phyloP scores from a whole-genome alignment of 1,140 invertebrate genomes.

The Zaprionus ghesquierei region DNA sequence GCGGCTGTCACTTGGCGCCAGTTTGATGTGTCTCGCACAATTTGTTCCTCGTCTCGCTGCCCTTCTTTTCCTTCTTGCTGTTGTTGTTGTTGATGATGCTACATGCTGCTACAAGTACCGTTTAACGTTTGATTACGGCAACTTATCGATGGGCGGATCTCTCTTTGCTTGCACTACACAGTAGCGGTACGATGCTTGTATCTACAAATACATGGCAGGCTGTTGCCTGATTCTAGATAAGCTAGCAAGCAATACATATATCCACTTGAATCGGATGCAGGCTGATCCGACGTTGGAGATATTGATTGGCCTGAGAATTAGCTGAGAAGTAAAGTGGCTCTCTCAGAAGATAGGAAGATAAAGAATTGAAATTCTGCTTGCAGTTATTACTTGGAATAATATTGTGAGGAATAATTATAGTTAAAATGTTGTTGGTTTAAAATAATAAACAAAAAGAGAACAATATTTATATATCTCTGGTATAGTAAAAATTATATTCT shows the following conservation, averaged over 20 bases:
- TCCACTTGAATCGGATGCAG: constrained; percentile 29
- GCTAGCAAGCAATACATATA: not conserved
- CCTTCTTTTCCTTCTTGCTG: not conserved
- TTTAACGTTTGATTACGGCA: constrained; percentile 73
- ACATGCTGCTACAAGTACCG: constrained; percentile 49
- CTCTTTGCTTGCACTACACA: constrained; percentile 25
- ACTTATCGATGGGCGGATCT: constrained; percentile 66
- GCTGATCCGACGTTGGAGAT: constrained; percentile 13
- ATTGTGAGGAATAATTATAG: not conserved
- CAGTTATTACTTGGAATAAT: not conserved
- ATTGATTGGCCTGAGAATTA: not conserved
- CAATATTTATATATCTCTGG: not conserved
- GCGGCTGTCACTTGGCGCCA: constrained; percentile 72
- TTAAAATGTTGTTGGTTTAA: not conserved
- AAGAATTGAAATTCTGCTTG: not conserved
- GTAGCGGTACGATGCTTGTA: constrained; percentile 31
- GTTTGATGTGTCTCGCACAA: constrained; percentile 40
- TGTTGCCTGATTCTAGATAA: constrained; percentile 59
- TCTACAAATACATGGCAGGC: constrained; percentile 25
- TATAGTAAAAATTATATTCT: not conserved
- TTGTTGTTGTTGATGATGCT: constrained; percentile 47
- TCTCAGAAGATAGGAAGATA: not conserved
- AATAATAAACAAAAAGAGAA: not conserved
- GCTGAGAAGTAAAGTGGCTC: not conserved
- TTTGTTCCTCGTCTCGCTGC: not conserved